A percentile compares a stretch with the other conserved stretches of the same genome.
phyloP scores from a whole-genome alignment of 2,888 invertebrate species.

The Geotrupes spiniger region DNA sequence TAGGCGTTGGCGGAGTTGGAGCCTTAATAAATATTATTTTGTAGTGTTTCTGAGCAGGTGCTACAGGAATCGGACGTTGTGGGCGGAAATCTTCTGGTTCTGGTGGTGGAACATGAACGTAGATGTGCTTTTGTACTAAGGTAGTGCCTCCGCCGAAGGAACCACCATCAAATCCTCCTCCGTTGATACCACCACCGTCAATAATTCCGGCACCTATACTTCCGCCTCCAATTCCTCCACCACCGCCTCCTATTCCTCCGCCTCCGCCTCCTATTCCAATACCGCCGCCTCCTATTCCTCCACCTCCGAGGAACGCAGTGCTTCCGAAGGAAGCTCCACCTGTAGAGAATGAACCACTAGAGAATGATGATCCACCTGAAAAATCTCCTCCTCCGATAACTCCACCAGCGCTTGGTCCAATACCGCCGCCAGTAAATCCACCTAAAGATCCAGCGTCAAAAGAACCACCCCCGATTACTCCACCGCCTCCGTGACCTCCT shows the following conservation, averaged over 20 bases:
- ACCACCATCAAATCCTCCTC: slow-evolving; percentile 34
- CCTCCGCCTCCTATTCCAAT: slow-evolving; percentile 32
- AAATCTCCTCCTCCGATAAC: slow-evolving; percentile 20
- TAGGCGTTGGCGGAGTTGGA: slow-evolving; percentile 74
- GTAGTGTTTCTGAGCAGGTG: slow-evolving; percentile 80
- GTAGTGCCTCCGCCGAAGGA: slow-evolving; percentile 50
- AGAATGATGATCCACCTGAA: slow-evolving; percentile 14
- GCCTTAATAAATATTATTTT: slow-evolving; percentile 91
- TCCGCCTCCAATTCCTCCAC: slow-evolving; percentile 33
- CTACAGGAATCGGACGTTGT: slow-evolving; percentile 61
- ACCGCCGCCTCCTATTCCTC: slow-evolving; percentile 24
- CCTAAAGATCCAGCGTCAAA: slow-evolving; percentile 19
- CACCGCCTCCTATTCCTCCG: slow-evolving; percentile 26
- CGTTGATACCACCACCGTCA: slow-evolving; percentile 28
- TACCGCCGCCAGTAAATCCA: slow-evolving; percentile 33
- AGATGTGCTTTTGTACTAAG: slow-evolving; percentile 78
- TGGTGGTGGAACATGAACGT: slow-evolving; percentile 84
- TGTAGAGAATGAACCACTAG: slow-evolving; percentile 32
- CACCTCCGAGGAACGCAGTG: slow-evolving; percentile 14
- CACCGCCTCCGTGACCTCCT: slow-evolving; percentile 29
- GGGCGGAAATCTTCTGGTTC: slow-evolving; percentile 70
- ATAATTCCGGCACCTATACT: slow-evolving; percentile 36
- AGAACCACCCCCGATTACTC: slow-evolving; percentile 17
- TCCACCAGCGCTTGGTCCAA: slow-evolving; percentile 26
- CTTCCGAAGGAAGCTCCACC: slow-evolving; percentile 12